Evolutionary conservation across 2,888 invertebrate genomes (phyloP).

Genomic region (Andrena camellia): DNA sequence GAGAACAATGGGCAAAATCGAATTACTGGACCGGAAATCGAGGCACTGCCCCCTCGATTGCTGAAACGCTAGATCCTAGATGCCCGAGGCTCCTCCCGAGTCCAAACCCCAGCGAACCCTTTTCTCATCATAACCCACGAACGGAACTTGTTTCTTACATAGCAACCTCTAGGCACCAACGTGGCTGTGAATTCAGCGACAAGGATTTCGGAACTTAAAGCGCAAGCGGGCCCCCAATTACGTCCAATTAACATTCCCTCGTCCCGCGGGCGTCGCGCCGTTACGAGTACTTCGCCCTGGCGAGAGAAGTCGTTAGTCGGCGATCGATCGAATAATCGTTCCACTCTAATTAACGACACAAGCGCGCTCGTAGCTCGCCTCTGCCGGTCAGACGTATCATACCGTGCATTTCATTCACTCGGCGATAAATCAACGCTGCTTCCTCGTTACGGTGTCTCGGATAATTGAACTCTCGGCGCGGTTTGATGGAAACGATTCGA

Average conservation of each 20-base stretch:
- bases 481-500: conserved; percentile 48
- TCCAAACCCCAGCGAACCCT: no score
- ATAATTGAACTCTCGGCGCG: conserved; percentile 61
- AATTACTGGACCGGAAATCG: conserved; percentile 13
- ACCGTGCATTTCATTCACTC: conserved; percentile 42
- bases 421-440: conserved; percentile 59
- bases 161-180: not conserved
- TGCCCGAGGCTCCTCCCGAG: no score
- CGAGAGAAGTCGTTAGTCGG: conserved; percentile 49
- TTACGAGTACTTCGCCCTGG: not conserved
- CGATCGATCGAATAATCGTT: conserved; percentile 62
- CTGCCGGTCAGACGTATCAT: conserved; percentile 22
- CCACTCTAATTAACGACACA: conserved; percentile 60
- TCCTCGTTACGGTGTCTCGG: conserved; percentile 63
- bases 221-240: conserved; percentile 32
- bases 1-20: not conserved
- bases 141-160: no score
- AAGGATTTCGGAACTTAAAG: no score
- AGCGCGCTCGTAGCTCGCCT: not conserved
- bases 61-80: not conserved
- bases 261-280: conserved; percentile 13
- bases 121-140: no score
- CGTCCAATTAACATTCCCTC: conserved; percentile 50
- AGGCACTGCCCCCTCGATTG: not conserved
- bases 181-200: not conserved